Conservation (phyloP, 2,888 invertebrate species). For the Pherbina coryleti region DNA sequence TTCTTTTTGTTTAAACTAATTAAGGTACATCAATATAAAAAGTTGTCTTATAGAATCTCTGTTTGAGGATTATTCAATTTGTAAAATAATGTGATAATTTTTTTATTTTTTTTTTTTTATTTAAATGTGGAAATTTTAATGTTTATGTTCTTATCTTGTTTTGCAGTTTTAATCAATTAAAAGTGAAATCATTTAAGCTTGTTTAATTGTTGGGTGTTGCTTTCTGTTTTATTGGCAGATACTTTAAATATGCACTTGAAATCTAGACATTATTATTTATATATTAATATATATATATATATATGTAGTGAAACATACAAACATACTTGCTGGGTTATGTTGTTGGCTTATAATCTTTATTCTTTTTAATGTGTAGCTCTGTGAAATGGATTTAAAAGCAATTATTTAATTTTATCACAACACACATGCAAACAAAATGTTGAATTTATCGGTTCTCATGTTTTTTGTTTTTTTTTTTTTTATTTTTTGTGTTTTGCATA, state of each 20-base stretch:
- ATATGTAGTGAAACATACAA: not conserved
- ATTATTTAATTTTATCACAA: not conserved
- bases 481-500: not conserved
- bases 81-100: conserved; percentile 19
- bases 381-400: not conserved
- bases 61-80: conserved; percentile 11
- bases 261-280: not conserved
- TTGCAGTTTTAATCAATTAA: conserved; percentile 3
- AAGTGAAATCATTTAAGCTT: not conserved
- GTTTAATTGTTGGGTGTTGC: not conserved
- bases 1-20: conserved; percentile 48
- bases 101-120: not conserved
- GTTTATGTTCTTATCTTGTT: not conserved
- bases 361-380: not conserved
- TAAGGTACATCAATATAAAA: conserved; percentile 53
- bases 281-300: not conserved
- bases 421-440: not conserved
- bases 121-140: not conserved
- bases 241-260: not conserved
- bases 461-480: not conserved
- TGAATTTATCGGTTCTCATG: not conserved
- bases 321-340: not conserved
- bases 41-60: conserved; percentile 31
- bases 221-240: not conserved
- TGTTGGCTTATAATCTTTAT: not conserved